Evolutionary conservation across 2,797 vertebrate species (phyloP), one percentile per base, ranked within the genome.

Genomic region (Darevskia nairensis): DNA sequence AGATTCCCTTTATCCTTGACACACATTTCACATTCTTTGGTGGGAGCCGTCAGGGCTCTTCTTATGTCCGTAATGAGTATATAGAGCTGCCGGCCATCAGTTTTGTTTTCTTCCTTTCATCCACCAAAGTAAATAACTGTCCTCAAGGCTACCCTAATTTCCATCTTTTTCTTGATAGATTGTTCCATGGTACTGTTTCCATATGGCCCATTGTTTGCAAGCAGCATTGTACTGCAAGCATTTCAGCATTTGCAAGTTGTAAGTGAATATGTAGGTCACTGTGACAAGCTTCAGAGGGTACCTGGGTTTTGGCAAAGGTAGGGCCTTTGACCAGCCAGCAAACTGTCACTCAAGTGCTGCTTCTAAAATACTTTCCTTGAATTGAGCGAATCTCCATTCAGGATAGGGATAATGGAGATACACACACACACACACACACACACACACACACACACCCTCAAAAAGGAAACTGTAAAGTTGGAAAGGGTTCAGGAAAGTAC

Each of bases 181-280:
- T 76, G 23, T 35, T 71, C 25, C 27, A 13, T 3, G 46, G 25
- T 71, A n/a, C 68, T n/a, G 27, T n/a, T 71, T 71, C 10, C 68
- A 71, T 1, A n/a, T 29, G 66, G 50, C 50, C 3, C 50, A 15
- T 13, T 25, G 29, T 29, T 69, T 69, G 66, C 9, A 25, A 69
- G 29, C 23, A 69, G 29, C 9, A 21, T 21, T 13, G 44, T 61
- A 41, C 50, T 25, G 25, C 19, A 71, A 29, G 29, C 32, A 25
- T 29, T 41, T 32, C 35, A 41, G 71, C 5, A 15, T 61, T 75
- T 85, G 83, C 74, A 85, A 77, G 39, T 27, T 46, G 59, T 17
- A 17, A 46, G 23, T 25, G 39, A 35, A 82, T 80, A 88, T 82
- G 41, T 64, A 68, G 80, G 72, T 77, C 61, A 88, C 80, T 82